Percentiles rank a stretch among this genome's conserved stretches.
These are phyloP conservation scores for Drosophila gunungcola DNA, from an alignment of 1,140 invertebrate species.

Conservation along the genomic window DNA sequence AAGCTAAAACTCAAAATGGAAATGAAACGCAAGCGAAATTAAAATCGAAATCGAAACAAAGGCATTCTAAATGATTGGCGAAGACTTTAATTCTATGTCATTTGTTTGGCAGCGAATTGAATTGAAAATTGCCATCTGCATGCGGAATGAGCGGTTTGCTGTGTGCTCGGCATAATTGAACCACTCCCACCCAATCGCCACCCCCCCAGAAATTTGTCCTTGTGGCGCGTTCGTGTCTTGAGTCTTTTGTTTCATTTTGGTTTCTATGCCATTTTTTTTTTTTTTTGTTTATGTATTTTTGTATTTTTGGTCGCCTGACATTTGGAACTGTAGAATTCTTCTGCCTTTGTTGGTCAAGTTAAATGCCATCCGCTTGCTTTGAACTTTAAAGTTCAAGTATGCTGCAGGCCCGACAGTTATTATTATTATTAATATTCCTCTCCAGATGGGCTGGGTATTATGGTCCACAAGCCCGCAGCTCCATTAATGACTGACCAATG, in stretches of 20 bases:
- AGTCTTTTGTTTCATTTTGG: slow-evolving; percentile 67
- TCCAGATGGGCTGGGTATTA: slow-evolving; percentile 7
- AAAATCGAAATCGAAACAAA: neutral
- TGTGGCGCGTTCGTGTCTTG: slow-evolving; percentile 60
- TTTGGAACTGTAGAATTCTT: slow-evolving; percentile 42
- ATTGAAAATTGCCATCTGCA: slow-evolving; percentile 37
- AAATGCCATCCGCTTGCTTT: slow-evolving; percentile 69
- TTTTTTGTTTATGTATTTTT: slow-evolving; percentile 21
- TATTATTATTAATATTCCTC: slow-evolving; percentile 3
- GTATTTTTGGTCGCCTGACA: slow-evolving; percentile 21
- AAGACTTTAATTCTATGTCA: slow-evolving; percentile 37
- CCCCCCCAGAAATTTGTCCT: slow-evolving; percentile 15
- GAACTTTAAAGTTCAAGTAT: slow-evolving; percentile 80
- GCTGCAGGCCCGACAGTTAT: slow-evolving; percentile 9
- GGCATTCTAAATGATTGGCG: slow-evolving; percentile 14
- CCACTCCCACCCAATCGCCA: slow-evolving; percentile 28
- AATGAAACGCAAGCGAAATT: neutral
- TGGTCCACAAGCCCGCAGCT: slow-evolving; percentile 11
- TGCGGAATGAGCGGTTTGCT: slow-evolving; percentile 4
- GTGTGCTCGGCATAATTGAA: slow-evolving; percentile 19
- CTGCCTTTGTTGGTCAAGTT: slow-evolving; percentile 64
- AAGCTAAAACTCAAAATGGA: neutral
- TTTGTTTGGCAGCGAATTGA: slow-evolving; percentile 11
- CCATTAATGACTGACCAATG: slow-evolving; percentile 1
- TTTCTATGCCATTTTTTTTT: slow-evolving; percentile 59